These are phyloP conservation scores for Centropus bengalensis DNA, from an alignment of 2,113 vertebrate genomes.

Conservation along the genomic window DNA sequence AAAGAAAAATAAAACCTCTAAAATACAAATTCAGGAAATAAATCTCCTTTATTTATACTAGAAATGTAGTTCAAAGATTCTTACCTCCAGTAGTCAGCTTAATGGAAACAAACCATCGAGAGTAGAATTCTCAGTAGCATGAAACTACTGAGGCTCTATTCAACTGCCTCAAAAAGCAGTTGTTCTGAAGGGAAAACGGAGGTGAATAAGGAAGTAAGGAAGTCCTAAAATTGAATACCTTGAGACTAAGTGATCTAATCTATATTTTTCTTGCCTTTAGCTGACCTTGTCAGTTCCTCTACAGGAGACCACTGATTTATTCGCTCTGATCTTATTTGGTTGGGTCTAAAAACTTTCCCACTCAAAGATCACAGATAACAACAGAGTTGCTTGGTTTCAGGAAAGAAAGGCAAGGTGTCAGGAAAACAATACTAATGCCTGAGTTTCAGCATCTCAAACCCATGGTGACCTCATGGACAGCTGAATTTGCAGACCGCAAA, in stretches of 20 bases:
- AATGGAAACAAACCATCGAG: not conserved
- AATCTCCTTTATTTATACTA: not conserved
- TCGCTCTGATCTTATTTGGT: not conserved
- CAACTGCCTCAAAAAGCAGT: not conserved
- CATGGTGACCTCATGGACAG: fast-evolving
- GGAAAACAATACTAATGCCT: not conserved
- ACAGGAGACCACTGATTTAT: not conserved
- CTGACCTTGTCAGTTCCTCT: not conserved
- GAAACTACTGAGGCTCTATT: not conserved
- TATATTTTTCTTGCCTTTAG: not conserved
- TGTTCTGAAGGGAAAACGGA: not conserved
- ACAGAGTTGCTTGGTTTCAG: not conserved
- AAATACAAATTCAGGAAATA: constrained; percentile 16
- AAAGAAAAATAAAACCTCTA: not conserved
- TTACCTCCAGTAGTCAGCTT: not conserved
- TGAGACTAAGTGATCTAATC: not conserved
- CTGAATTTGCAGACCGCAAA: not conserved
- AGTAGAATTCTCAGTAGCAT: not conserved
- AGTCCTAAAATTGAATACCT: not conserved
- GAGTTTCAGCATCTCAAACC: not conserved
- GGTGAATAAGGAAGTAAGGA: not conserved
- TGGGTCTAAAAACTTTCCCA: not conserved
- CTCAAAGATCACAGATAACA: not conserved
- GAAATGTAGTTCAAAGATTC: not conserved
- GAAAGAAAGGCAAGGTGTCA: not conserved